Percentiles rank a stretch among this genome's conserved stretches.
These are phyloP conservation scores for Psittacula cyanocephala DNA, from an alignment of 2,113 vertebrate species.

Conservation along the genomic window DNA sequence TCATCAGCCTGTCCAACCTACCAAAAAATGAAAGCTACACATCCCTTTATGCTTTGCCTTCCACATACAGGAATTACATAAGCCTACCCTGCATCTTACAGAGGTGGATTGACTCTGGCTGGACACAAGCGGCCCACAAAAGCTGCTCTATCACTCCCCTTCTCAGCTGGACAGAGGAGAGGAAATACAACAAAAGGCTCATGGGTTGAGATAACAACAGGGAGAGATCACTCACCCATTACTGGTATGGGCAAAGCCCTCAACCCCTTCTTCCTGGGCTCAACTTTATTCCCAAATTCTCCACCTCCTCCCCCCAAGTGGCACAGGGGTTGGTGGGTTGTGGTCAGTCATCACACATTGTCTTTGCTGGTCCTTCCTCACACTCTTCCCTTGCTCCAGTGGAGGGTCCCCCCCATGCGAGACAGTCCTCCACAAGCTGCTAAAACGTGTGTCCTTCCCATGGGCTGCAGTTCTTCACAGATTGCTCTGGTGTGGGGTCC, in stretches of 20 bases:
- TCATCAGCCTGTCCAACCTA: constrained; percentile 24
- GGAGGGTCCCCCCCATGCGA: neutral
- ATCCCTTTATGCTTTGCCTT: neutral
- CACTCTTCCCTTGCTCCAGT: neutral
- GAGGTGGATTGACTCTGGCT: neutral
- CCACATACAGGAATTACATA: neutral
- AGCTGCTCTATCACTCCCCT: neutral
- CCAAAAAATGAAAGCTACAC: constrained; percentile 28
- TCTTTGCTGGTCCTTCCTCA: neutral
- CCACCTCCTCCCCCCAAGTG: neutral
- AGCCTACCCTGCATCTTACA: neutral
- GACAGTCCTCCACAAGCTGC: neutral
- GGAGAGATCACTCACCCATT: neutral
- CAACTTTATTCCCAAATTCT: neutral
- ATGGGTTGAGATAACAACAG: neutral
- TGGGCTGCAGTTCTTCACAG: neutral
- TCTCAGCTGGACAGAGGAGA: neutral
- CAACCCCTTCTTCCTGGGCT: neutral
- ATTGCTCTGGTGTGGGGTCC: neutral
- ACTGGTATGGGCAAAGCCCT: neutral
- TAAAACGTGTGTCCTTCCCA: neutral
- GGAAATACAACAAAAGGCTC: neutral
- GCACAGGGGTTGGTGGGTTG: neutral
- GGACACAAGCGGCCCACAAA: neutral
- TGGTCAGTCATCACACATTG: neutral